phyloP scores from a whole-genome alignment of 2,888 invertebrate genomes.

The Rhaphigaster nebulosa region DNA sequence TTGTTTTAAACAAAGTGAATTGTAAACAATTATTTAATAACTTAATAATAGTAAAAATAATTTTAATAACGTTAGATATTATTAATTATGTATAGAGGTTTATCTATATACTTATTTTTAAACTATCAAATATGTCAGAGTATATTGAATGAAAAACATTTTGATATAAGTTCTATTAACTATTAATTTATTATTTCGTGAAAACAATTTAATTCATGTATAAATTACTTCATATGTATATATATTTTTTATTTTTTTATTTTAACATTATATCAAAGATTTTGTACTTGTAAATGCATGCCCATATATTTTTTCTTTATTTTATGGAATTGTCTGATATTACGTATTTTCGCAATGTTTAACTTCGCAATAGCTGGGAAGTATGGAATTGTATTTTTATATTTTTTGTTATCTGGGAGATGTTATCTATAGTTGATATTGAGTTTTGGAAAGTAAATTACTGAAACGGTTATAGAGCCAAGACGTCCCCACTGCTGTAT shows the following conservation, averaged over 20 bases:
- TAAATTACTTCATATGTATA: no score
- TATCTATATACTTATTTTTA: background rate
- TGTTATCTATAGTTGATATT: background rate
- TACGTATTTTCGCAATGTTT: background rate
- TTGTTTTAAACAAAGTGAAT: background rate
- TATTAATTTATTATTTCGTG: background rate
- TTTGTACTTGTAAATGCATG: background rate
- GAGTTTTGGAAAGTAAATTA: background rate
- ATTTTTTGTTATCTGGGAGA: background rate
- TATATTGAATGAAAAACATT: background rate
- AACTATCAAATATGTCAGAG: background rate
- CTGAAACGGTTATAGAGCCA: slow-evolving; percentile 19
- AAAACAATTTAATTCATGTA: background rate
- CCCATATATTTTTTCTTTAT: background rate
- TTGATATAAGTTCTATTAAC: background rate
- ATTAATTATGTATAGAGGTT: background rate
- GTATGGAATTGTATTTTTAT: background rate
- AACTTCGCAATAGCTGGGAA: background rate
- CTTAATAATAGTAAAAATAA: background rate
- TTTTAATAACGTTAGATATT: background rate
- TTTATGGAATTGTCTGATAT: background rate
- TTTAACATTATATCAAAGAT: background rate
- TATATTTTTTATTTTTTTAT: background rate
- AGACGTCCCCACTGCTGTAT: slow-evolving; percentile 72
- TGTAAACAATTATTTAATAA: background rate